Evolutionary conservation across 1,140 invertebrate genomes (phyloP).

Genomic region (Pseudomyrmex dendroicus): DNA sequence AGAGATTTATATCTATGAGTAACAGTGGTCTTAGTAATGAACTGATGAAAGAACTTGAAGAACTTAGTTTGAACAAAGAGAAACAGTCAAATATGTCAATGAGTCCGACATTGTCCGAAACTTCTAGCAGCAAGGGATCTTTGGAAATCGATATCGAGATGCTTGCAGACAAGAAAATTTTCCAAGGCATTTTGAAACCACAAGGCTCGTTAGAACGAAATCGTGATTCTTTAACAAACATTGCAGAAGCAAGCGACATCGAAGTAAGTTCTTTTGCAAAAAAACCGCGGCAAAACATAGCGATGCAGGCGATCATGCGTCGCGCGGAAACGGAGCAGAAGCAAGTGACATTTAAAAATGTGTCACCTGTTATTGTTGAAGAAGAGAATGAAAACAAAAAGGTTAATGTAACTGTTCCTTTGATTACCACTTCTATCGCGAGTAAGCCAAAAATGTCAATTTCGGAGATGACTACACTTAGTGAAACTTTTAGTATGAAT

Average conservation of each 20-base stretch:
- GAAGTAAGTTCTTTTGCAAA: slow-evolving; percentile 81
- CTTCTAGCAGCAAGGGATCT: slow-evolving; percentile 79
- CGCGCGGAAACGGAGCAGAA: slow-evolving; percentile 81
- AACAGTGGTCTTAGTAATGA: slow-evolving; percentile 80
- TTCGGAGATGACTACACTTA: slow-evolving; percentile 52
- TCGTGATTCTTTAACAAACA: slow-evolving; percentile 82
- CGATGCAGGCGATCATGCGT: slow-evolving; percentile 90
- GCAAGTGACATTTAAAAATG: slow-evolving; percentile 81
- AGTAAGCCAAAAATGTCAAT: slow-evolving; percentile 35
- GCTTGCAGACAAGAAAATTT: slow-evolving; percentile 85
- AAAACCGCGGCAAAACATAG: slow-evolving; percentile 88
- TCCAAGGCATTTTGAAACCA: slow-evolving; percentile 88
- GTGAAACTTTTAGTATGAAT: not conserved
- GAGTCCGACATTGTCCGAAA: slow-evolving; percentile 80
- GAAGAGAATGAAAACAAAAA: slow-evolving; percentile 68
- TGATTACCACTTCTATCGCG: not conserved
- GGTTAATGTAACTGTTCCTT: not conserved
- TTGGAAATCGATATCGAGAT: slow-evolving; percentile 73
- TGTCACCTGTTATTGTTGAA: slow-evolving; percentile 77
- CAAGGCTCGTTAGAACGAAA: slow-evolving; percentile 88
- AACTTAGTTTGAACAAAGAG: slow-evolving; percentile 80
- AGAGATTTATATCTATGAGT: slow-evolving; percentile 72
- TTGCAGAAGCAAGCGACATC: slow-evolving; percentile 60
- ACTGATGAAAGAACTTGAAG: slow-evolving; percentile 82
- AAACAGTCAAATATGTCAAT: slow-evolving; percentile 69